Conservation (phyloP, 2,888 invertebrate species). For the Holacanthella duospinosa region DNA sequence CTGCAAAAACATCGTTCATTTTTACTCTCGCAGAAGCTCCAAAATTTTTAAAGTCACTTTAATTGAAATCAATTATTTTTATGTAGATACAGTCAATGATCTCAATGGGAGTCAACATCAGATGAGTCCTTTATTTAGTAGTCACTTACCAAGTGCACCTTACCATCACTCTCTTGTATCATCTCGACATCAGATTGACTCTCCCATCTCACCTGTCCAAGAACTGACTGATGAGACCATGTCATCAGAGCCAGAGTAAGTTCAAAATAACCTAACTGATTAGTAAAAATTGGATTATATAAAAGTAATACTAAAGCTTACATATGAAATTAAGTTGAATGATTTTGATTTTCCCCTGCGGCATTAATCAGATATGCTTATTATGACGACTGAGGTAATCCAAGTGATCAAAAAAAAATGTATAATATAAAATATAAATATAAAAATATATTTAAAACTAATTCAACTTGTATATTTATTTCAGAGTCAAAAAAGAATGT, state of each 20-base stretch:
- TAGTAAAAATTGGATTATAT: too few relatives aligned
- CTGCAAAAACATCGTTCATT: background rate
- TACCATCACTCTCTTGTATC: constrained; percentile 11
- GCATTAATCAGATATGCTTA: constrained; percentile 16
- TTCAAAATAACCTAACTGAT: too few relatives aligned
- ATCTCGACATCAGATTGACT: constrained; percentile 18
- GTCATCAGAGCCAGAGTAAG: constrained; percentile 27
- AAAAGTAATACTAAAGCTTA: too few relatives aligned
- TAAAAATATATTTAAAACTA: too few relatives aligned
- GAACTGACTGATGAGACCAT: constrained; percentile 23
- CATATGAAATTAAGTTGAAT: too few relatives aligned
- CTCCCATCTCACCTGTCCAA: constrained; percentile 30
- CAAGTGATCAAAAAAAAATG: background rate
- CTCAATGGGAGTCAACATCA: constrained; percentile 25
- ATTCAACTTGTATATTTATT: background rate
- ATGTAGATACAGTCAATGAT: constrained; percentile 23
- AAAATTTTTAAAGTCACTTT: too few relatives aligned
- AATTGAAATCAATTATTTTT: background rate
- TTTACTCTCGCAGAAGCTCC: too few relatives aligned
- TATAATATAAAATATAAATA: background rate
- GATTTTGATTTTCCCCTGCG: constrained; percentile 12
- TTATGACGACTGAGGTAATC: constrained; percentile 15
- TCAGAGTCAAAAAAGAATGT: background rate
- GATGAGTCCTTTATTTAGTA: constrained; percentile 14
- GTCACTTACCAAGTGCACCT: constrained; percentile 11